Conservation (phyloP, 2,113 vertebrate genomes). For the Pipa parva region DNA sequence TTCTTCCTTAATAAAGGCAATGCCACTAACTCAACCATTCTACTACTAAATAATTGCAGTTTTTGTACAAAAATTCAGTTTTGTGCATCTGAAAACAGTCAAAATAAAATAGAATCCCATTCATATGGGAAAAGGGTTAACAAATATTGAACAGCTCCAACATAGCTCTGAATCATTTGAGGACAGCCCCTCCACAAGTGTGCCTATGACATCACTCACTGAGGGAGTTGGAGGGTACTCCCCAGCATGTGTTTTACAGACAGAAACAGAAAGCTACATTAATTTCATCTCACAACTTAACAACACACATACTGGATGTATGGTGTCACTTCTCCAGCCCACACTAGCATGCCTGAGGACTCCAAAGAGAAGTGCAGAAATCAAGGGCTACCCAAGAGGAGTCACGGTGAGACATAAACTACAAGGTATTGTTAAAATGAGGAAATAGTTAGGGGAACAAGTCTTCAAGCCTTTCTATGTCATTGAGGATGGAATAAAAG, state of each 20-base stretch:
- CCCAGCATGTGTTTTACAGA: slow-evolving; percentile 36
- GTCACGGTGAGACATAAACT: slow-evolving; percentile 59
- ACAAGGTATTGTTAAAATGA: not conserved
- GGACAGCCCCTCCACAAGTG: slow-evolving; percentile 37
- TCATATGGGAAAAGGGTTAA: slow-evolving; percentile 36
- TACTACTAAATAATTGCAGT: not conserved
- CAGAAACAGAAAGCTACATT: slow-evolving; percentile 29
- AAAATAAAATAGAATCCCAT: too few species aligned
- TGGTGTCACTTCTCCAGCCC: slow-evolving; percentile 3
- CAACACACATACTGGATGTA: slow-evolving; percentile 6
- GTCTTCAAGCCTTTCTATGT: not conserved
- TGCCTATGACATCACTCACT: slow-evolving; percentile 3
- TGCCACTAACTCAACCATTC: not conserved
- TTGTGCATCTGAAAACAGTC: not conserved
- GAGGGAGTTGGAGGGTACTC: slow-evolving; percentile 39
- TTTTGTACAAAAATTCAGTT: not conserved
- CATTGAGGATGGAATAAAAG: not conserved
- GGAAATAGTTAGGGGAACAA: not conserved
- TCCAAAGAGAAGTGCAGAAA: slow-evolving; percentile 70
- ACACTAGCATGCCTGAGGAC: slow-evolving; percentile 64
- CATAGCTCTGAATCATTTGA: slow-evolving; percentile 9
- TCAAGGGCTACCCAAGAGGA: slow-evolving; percentile 72
- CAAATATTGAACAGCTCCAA: slow-evolving; percentile 10
- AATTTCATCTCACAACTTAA: not conserved
- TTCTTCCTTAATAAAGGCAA: too few species aligned